phyloP scores from a whole-genome alignment of 2,797 vertebrate genomes.

The Kryptolebias ocellatus region DNA sequence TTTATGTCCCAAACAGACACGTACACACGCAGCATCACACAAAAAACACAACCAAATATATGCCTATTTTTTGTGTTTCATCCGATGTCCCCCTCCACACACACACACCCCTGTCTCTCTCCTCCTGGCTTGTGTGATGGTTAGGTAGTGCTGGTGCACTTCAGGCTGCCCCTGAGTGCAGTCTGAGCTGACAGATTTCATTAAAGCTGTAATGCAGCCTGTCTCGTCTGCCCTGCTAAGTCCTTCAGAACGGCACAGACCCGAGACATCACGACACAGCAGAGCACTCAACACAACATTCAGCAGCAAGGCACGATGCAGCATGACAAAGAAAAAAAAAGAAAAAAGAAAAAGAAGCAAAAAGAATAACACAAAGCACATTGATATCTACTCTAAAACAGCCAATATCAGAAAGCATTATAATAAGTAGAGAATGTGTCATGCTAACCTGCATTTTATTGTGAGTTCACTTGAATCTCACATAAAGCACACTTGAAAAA shows the following conservation, averaged over 20 bases:
- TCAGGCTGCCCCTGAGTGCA: constrained; percentile 57
- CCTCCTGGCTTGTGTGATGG: constrained; percentile 12
- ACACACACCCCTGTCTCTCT: background rate
- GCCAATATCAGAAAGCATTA: background rate
- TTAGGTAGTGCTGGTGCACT: constrained; percentile 47
- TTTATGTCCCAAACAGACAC: constrained; percentile 41
- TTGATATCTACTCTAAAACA: background rate
- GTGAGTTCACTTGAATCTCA: constrained; percentile 8
- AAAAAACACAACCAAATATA: constrained; percentile 27
- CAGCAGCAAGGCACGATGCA: constrained; percentile 18
- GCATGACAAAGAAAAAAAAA: constrained; percentile 36
- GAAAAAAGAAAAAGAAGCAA: background rate
- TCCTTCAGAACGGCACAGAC: constrained; percentile 55
- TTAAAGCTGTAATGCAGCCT: constrained; percentile 65
- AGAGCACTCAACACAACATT: constrained; percentile 22
- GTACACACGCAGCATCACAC: constrained; percentile 22
- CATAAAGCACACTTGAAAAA: background rate
- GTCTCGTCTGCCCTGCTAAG: constrained; percentile 61
- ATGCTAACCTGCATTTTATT: background rate
- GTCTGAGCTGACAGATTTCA: constrained; percentile 71
- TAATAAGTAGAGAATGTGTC: background rate
- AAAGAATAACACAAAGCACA: background rate
- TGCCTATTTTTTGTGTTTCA: constrained; percentile 29
- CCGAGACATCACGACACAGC: constrained; percentile 53
- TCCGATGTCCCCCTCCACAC: background rate